A percentile compares a stretch with the other conserved stretches of the same genome.
These are phyloP conservation scores for Alitta virens DNA, from an alignment of 2,888 invertebrate species.

Conservation along the genomic window DNA sequence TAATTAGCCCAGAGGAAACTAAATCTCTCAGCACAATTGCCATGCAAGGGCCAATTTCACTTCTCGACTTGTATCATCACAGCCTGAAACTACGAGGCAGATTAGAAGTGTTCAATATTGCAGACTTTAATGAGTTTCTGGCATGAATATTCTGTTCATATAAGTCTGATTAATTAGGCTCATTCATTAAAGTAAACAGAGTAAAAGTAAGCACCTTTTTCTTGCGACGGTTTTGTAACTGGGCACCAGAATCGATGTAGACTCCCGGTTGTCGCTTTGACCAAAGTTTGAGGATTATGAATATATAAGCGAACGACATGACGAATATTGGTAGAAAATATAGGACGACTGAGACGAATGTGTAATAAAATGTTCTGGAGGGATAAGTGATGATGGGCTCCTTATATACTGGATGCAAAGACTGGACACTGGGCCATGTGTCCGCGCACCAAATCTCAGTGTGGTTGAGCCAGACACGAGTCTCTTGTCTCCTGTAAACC, in stretches of 20 bases:
- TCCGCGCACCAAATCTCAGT: constrained; percentile 76
- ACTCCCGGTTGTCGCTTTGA: constrained; percentile 55
- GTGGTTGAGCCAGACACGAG: constrained; percentile 74
- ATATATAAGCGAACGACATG: constrained; percentile 69
- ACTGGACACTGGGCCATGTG: constrained; percentile 38
- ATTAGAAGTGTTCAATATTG: too few relatives aligned
- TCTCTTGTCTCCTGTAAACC: constrained; percentile 59
- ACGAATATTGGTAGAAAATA: constrained; percentile 76
- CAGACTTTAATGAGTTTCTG: too few relatives aligned
- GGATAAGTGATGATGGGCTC: constrained; percentile 30
- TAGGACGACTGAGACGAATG: constrained; percentile 70
- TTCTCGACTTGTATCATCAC: too few relatives aligned
- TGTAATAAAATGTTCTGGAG: constrained; percentile 75
- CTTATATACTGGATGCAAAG: constrained; percentile 19
- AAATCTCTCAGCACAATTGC: too few relatives aligned
- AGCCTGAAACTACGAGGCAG: too few relatives aligned
- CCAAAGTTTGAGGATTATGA: constrained; percentile 68
- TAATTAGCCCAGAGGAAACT: too few relatives aligned
- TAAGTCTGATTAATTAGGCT: too few relatives aligned
- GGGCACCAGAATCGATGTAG: constrained; percentile 40
- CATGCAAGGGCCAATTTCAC: too few relatives aligned
- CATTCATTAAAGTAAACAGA: too few relatives aligned
- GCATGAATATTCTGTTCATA: too few relatives aligned
- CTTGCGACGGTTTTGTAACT: constrained; percentile 46
- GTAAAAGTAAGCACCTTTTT: constrained; percentile 40